Evolutionary conservation across 2,888 invertebrate genomes (phyloP).

Genomic region (Unio delphinus): DNA sequence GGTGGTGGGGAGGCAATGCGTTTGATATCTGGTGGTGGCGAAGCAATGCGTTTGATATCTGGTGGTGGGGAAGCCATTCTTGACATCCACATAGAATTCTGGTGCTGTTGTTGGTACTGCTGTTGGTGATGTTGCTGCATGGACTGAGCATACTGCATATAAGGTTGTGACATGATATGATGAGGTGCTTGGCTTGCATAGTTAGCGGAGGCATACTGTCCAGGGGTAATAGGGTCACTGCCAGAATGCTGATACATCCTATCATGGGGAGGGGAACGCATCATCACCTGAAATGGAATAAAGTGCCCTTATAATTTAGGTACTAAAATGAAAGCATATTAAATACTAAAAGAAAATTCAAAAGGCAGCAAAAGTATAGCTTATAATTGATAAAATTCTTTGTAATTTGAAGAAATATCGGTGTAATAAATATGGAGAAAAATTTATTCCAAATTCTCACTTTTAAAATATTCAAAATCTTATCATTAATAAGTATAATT

Average conservation of each 20-base stretch:
- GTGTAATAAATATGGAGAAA: too few species aligned
- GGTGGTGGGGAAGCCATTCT: constrained; percentile 34
- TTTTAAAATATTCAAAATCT: too few species aligned
- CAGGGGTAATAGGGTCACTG: constrained; percentile 15
- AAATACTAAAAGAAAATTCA: too few species aligned
- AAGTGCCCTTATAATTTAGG: not conserved
- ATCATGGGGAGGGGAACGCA: constrained; percentile 27
- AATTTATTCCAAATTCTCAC: too few species aligned
- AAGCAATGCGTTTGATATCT: constrained; percentile 1
- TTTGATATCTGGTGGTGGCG: constrained; percentile 22
- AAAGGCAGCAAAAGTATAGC: too few species aligned
- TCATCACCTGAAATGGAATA: constrained; percentile 25
- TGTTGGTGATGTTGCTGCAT: constrained; percentile 36
- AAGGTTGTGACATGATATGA: constrained; percentile 17
- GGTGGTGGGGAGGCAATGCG: too few species aligned
- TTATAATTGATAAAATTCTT: too few species aligned
- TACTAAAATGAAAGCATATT: too few species aligned
- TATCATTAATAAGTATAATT: too few species aligned
- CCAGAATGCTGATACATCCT: constrained; percentile 3
- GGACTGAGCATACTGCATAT: constrained; percentile 36
- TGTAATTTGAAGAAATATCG: too few species aligned
- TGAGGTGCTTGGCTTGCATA: constrained; percentile 30
- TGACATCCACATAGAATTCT: constrained; percentile 14
- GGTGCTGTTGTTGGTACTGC: constrained; percentile 10
- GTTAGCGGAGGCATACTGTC: constrained; percentile 23